Base-by-base conservation (phyloP, 2,888 invertebrate genomes). In the Drosophila mettleri region DNA sequence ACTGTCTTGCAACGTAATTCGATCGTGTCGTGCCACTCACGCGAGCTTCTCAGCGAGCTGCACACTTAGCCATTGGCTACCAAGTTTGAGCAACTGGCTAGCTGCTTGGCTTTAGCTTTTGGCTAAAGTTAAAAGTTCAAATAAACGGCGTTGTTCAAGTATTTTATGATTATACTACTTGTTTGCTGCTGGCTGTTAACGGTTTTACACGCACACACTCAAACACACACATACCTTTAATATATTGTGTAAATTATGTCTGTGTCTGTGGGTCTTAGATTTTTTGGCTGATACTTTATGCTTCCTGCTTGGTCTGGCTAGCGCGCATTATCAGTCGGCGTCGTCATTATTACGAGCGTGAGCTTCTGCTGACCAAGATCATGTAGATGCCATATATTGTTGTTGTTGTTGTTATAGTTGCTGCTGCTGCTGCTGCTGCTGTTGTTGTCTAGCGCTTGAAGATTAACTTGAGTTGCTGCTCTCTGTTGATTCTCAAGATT, bases 51-150 rank as follows among this genome's bases (percentile, higher is more conserved):
- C 69, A 20, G 18, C n/a, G 6, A 20, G 22, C 22, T 38, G 27
- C 41, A 58, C 43, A 39, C n/a, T 59, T 57, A 34, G 55, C 71
- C 71, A 70, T 20, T 64, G 55, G 65, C 73, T 65, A 65, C 52
- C 49, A 76, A 36, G 57, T 58, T 61, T 71, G 72, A 57, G 48
- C 72, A 73, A 71, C 39, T 55, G 31, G 24, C 49, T 43, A 20
- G 43, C 43, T 57, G 52, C 52, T 46, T 41, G 53, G 18, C 57
- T 48, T 36, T 41, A 12, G 63, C 49, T 57, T 18, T 51, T 45
- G 63, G 74, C 53, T 70, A 83, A 88, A 86, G 82, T 83, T 88
- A 83, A 88, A 83, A 83, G 82, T 83, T 83, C 82, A 82, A 80
- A 79, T 79, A 64, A 72, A 71, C 65, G 64, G 69, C 65, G 81